Evolutionary conservation across 2,113 vertebrate genomes (phyloP), one percentile per base, ranked within the genome.

Genomic region (Cervus canadensis): DNA sequence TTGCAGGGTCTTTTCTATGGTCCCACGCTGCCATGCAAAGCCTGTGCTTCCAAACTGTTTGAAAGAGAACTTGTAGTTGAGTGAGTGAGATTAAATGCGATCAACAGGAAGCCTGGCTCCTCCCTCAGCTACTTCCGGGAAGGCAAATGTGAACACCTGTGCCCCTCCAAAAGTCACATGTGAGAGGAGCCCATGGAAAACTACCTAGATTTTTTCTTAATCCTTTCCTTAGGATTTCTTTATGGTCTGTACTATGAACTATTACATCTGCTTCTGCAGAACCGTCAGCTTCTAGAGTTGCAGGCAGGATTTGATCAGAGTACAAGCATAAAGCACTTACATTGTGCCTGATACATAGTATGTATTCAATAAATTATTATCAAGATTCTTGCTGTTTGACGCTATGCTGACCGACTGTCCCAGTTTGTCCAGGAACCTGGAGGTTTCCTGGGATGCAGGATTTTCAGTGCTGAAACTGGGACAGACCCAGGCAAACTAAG

Each of bases 201-300:
- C 48, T 89, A 56, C n/a, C 88, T 93, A 82, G 28, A 14, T 45
- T 94, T 40, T 83, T 67, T 93, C 74, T 83, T 96, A 90, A 83
- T 84, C 36, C 36, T 95, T 90, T 93, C 89, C 71, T 56, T 56
- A 84, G 95, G 79, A 71, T 52, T 45, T 96, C n/a, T 95, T 89
- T 67, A 50, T 79, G n/a, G 78, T 88, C 83, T 89, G 50, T 85
- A 43, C 59, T 45, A 40, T 90, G 45, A 90, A 56, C 62, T 56
- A 23, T 52, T 36, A 26, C 43, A 89, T 83, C 52, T 64, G 50
- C 79, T 97, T 89, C 40, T 25, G 74, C 25, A 62, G 94, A 91
- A 64, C 86, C 28, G 33, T 62, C 45, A 82, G 25, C 79, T 96
- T 71, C 74, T 43, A 87, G 71, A 43, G 23, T 40, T 54, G 48